Evolutionary conservation across 2,113 vertebrate species (phyloP).

Genomic region (Parus major): DNA sequence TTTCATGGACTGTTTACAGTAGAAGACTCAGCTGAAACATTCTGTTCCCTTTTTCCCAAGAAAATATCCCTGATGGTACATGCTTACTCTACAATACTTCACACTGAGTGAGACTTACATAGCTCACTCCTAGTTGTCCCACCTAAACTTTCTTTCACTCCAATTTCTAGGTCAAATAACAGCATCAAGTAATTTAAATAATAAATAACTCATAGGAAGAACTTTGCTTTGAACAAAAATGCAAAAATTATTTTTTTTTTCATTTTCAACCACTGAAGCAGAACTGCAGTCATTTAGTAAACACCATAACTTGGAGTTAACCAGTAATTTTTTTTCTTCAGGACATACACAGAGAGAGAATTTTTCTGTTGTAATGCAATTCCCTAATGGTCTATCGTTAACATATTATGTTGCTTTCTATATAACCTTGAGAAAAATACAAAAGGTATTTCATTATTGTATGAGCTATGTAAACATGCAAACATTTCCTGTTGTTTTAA

Average conservation of each 20-base stretch:
- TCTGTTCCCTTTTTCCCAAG: background rate
- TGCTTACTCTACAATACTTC: background rate
- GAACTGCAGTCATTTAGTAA: background rate
- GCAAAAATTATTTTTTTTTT: background rate
- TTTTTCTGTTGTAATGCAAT: background rate
- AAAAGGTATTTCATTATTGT: background rate
- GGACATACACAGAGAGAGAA: background rate
- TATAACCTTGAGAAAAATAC: background rate
- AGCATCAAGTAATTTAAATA: background rate
- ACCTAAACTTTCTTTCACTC: background rate
- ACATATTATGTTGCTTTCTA: background rate
- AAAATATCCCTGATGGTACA: background rate
- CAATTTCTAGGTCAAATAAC: background rate
- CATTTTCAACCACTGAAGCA: background rate
- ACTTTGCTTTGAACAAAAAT: background rate
- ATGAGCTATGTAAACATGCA: background rate
- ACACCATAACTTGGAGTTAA: background rate
- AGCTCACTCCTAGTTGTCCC: background rate
- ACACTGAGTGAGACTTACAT: background rate
- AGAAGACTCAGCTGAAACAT: background rate
- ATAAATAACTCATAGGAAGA: background rate
- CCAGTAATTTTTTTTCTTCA: background rate
- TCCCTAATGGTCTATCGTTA: background rate
- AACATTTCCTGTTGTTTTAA: background rate
- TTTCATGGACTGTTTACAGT: background rate